A percentile compares a stretch with the other conserved stretches of the same genome.
These are phyloP conservation scores for Solenopsis invicta DNA, from an alignment of 1,140 invertebrate species.

Conservation along the genomic window DNA sequence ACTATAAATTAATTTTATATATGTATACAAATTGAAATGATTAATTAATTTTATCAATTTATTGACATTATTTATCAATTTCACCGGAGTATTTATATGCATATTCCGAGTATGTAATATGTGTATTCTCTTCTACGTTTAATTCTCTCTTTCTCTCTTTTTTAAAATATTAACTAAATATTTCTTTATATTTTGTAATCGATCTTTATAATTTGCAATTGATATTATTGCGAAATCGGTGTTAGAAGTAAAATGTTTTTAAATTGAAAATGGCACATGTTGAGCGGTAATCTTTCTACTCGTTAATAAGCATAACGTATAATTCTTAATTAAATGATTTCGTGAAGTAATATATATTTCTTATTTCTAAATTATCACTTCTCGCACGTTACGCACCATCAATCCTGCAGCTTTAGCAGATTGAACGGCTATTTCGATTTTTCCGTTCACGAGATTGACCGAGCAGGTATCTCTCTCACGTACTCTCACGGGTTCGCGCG, in stretches of 20 bases:
- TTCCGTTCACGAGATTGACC: constrained; percentile 34
- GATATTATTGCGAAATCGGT: not conserved
- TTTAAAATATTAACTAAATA: no score
- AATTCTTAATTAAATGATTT: not conserved
- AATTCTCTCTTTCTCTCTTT: not conserved
- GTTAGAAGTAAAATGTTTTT: not conserved
- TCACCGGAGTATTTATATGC: not conserved
- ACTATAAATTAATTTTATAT: not conserved
- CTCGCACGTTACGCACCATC: not conserved
- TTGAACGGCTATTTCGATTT: constrained; percentile 54
- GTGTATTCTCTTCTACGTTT: not conserved
- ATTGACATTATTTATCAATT: not conserved
- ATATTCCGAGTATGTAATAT: not conserved
- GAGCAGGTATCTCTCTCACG: constrained; percentile 24
- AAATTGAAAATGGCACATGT: not conserved
- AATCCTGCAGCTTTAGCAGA: not conserved
- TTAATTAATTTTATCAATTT: not conserved
- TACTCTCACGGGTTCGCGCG: constrained; percentile 20
- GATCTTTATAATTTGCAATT: not conserved
- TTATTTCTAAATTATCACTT: constrained; percentile 3
- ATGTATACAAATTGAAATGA: not conserved
- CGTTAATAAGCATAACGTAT: not conserved
- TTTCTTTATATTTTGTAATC: no score
- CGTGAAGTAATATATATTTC: not conserved
- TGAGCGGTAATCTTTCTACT: not conserved